Base-by-base conservation (phyloP, 2,113 vertebrate species). In the Sakesphorus luctuosus region DNA sequence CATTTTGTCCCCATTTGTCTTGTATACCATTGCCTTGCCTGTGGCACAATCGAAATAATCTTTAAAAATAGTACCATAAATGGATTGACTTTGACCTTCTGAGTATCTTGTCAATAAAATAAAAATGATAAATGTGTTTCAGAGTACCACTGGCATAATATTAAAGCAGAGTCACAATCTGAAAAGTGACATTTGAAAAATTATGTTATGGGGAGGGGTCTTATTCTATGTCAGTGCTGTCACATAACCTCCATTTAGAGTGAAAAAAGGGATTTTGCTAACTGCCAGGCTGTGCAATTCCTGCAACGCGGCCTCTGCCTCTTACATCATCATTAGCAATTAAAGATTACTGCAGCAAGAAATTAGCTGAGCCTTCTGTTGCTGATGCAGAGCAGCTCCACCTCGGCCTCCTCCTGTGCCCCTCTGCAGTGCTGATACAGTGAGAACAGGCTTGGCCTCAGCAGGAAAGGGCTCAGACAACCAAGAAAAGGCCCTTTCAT, bases 101-200 rank as follows among this genome's bases (percentile, higher is more conserved):
- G 92, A 94, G 49, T 94, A 93, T 95, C 92, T 90, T 93, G 89
- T 95, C 93, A 95, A 96, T 93, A 96, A 97, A 96, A 89, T 94
- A 84, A 95, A 94, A 90, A 93, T 85, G 77, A 94, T 91, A 94
- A 92, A 95, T 93, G 38, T 65, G 56, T 90, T 93, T 88, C 65
- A 52, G 76, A 72, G 65, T 65, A 69, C 93, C 82, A 53, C 25
- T 44, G 85, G 76, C n/a, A 0, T 63, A 77, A 82, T 72, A 90
- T 81, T 94, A 90, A 90, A 79, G 73, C 75, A 68, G 72, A 89
- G 35, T 53, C 74, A 89, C 71, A 72, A 88, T 89, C 76, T 58
- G 33, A 75, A 85, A 96, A 90, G 84, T 89, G 92, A 93, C 76
- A 89, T 95, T 89, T 94, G 79, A 91, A 85, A 94, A 93, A 94